Conservation (phyloP, 2,797 vertebrate genomes). For the Anisognathus igniventris region DNA sequence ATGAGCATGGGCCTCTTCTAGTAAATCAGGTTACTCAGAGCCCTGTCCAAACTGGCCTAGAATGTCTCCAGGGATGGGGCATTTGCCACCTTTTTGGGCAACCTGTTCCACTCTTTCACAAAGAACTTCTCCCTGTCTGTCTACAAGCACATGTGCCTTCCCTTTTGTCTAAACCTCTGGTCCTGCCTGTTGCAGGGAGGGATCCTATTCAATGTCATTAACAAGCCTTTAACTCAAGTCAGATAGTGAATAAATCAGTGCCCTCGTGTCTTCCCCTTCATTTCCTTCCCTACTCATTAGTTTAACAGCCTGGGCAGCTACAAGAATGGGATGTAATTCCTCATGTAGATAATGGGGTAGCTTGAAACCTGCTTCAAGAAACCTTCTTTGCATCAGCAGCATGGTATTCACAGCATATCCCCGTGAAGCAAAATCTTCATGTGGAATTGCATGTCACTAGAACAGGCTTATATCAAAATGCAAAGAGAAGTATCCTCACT, state of each 20-base stretch:
- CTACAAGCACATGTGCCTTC: accelerated
- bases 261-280: background rate
- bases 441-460: background rate
- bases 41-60: background rate
- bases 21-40: background rate
- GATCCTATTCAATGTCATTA: background rate
- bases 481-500: background rate
- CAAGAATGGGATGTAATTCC: background rate
- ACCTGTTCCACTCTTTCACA: background rate
- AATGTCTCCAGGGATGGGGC: background rate
- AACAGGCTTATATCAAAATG: background rate
- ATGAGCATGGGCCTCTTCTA: accelerated
- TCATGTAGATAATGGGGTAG: background rate
- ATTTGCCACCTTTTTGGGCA: background rate
- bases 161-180: background rate
- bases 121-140: background rate
- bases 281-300: slow-evolving; percentile 40
- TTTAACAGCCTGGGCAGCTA: background rate
- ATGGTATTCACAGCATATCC: background rate
- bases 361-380: background rate
- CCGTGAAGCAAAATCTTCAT: background rate
- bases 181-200: background rate
- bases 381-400: background rate
- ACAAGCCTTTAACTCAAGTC: background rate
- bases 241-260: background rate